A percentile compares a stretch with the other conserved stretches of the same genome.
These are phyloP conservation scores for Caenorhabditis zanzibari DNA, from an alignment of 2,888 invertebrate species.

Conservation along the genomic window DNA sequence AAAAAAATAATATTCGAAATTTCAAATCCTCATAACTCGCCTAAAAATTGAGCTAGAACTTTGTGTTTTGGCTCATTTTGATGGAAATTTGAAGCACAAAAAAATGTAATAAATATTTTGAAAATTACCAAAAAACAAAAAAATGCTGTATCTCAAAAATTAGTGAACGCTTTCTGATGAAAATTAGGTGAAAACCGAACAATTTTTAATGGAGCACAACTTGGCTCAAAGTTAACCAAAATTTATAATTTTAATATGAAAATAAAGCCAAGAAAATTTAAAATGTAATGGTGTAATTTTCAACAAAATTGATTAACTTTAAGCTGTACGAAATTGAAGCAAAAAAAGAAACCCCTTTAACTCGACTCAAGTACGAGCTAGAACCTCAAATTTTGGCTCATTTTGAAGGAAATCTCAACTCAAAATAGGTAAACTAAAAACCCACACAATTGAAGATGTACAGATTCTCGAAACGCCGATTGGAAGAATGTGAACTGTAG, in stretches of 20 bases:
- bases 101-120: background rate
- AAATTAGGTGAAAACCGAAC: no score
- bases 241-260: no score
- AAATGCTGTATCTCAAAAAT: no score
- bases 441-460: slow-evolving; percentile 62
- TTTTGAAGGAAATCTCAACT: background rate
- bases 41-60: background rate
- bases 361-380: background rate
- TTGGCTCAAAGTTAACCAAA: no score
- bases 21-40: background rate
- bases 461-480: slow-evolving; percentile 54
- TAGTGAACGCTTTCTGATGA: no score
- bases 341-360: background rate
- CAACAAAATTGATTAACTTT: no score
- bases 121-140: no score
- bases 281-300: no score
- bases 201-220: no score
- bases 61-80: background rate
- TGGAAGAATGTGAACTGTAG: slow-evolving; percentile 65
- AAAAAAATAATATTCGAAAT: background rate
- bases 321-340: no score
- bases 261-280: no score
- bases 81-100: background rate
- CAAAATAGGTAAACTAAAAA: background rate
- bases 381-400: background rate